A percentile compares a stretch with the other conserved stretches of the same genome.
phyloP scores from a whole-genome alignment of 2,888 invertebrate genomes.

The Drosophila tripunctata region DNA sequence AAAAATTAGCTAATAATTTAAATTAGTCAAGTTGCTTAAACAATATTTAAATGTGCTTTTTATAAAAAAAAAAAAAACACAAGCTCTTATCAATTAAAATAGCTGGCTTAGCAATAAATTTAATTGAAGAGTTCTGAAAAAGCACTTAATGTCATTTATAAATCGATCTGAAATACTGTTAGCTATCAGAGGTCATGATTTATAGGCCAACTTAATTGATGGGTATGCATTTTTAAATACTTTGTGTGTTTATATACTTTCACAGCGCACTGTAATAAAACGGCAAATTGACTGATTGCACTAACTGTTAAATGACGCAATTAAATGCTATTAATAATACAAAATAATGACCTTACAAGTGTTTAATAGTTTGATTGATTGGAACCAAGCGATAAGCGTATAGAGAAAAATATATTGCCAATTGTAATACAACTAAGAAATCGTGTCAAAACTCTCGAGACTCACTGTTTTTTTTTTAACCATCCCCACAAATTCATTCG shows the following conservation, averaged over 20 bases:
- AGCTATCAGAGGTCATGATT: constrained; percentile 4
- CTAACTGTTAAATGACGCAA: constrained; percentile 28
- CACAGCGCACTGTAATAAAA: constrained; percentile 1
- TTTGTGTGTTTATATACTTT: constrained; percentile 8
- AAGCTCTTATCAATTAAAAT: neutral
- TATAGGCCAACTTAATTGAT: constrained; percentile 1
- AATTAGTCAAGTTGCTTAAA: neutral
- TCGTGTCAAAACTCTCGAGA: too few species aligned
- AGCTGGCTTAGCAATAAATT: neutral
- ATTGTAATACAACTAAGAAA: neutral
- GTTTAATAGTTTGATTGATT: constrained; percentile 13
- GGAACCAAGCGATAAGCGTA: constrained; percentile 9
- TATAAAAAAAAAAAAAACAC: neutral
- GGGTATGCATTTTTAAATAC: constrained; percentile 6
- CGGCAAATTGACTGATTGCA: constrained; percentile 12
- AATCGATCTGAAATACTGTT: neutral
- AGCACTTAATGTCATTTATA: neutral
- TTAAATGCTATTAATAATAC: constrained; percentile 45
- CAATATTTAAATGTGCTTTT: neutral
- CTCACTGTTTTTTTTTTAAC: too few species aligned
- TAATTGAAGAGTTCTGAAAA: neutral
- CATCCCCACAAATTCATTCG: too few species aligned
- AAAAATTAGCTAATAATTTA: neutral
- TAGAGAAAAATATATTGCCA: neutral
- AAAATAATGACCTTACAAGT: constrained; percentile 3